phyloP scores from a whole-genome alignment of 2,888 invertebrate species.

The Pheosia tremula region DNA sequence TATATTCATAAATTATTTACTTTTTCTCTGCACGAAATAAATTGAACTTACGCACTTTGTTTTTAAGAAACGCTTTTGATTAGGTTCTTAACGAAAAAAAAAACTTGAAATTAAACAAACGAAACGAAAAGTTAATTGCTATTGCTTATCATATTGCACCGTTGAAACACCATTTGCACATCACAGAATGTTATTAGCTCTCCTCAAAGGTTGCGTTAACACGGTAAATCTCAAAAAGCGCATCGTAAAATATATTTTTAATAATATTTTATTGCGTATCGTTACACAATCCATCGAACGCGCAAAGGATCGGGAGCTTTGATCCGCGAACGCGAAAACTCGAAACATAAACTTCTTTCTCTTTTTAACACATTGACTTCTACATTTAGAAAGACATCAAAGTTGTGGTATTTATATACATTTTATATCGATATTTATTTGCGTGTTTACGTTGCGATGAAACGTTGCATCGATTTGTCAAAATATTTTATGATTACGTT shows the following conservation, averaged over 20 bases:
- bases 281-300: conserved; percentile 27
- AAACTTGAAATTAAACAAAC: too few species aligned
- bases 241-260: conserved; percentile 22
- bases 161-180: neutral
- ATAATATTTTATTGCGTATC: conserved; percentile 27
- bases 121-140: too few species aligned
- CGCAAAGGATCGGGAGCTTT: conserved; percentile 52
- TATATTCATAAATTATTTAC: too few species aligned
- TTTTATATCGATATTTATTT: conserved; percentile 30
- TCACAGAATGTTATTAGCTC: neutral
- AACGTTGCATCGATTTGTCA: conserved; percentile 7
- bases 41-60: too few species aligned
- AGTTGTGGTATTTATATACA: conserved; percentile 19
- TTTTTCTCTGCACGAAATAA: too few species aligned
- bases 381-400: conserved; percentile 49
- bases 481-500: neutral
- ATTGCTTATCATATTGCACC: neutral
- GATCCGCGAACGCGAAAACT: conserved; percentile 50
- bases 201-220: conserved; percentile 24
- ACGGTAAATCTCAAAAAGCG: conserved; percentile 24
- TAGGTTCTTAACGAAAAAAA: too few species aligned
- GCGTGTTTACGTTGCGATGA: conserved; percentile 11
- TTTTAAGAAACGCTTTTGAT: too few species aligned
- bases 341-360: conserved; percentile 56
- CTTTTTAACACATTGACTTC: conserved; percentile 66